Evolutionary conservation across 2,888 invertebrate genomes (phyloP).

Genomic region (Synergus laeviventris): DNA sequence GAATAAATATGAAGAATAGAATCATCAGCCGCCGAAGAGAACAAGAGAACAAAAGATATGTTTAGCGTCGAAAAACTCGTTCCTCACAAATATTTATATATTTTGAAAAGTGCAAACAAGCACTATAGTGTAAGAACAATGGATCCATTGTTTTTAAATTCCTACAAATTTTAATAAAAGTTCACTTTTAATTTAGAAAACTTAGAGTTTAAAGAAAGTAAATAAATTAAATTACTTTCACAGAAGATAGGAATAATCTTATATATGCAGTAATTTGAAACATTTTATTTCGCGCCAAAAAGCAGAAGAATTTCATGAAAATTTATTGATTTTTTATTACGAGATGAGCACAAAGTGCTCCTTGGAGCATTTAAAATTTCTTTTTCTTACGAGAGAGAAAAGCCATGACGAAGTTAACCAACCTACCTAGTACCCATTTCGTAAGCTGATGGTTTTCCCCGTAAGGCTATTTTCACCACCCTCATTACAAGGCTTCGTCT

Average conservation of each 20-base stretch:
- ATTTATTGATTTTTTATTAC: constrained; percentile 14
- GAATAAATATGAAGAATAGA: background rate
- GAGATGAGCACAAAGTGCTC: constrained; percentile 5
- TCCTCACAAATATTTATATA: too few relatives aligned
- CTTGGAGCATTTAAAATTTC: constrained; percentile 27
- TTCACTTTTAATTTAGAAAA: background rate
- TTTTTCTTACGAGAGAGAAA: constrained; percentile 12
- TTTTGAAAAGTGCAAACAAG: too few relatives aligned
- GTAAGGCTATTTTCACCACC: background rate
- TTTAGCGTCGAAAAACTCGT: background rate
- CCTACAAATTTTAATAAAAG: too few relatives aligned
- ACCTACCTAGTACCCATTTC: background rate
- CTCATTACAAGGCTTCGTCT: constrained; percentile 1
- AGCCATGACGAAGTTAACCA: constrained; percentile 9
- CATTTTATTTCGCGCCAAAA: background rate
- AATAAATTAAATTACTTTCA: background rate
- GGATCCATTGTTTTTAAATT: background rate
- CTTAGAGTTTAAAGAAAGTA: background rate
- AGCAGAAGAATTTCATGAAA: background rate
- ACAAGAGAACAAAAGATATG: background rate
- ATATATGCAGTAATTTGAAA: background rate
- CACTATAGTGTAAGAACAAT: background rate
- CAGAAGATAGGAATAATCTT: background rate
- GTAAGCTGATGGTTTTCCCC: constrained; percentile 1
- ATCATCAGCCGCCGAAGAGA: background rate